Base-by-base conservation (phyloP, 2,888 invertebrate genomes). In the Hybos culiciformis region DNA sequence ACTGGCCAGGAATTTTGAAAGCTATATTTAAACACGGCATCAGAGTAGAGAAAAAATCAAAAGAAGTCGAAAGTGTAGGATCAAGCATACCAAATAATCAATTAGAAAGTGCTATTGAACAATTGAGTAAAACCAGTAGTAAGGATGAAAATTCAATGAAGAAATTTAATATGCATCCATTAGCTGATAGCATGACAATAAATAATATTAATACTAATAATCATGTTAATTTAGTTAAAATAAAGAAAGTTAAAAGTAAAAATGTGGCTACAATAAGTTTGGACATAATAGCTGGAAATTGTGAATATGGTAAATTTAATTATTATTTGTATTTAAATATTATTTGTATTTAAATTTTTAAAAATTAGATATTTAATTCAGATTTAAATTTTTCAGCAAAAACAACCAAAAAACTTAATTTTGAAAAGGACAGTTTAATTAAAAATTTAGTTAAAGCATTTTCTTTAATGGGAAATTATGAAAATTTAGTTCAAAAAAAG, bases 231-330 rank as follows among this genome's bases (percentile, higher is more conserved):
- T 53, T 64, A 37, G 55, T 65, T 33, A 58, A 59, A 4, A 57
- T 67, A 42, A 66, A 65, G 46, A 59, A 59, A 48, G 54, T 60
- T 14, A 60, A 59, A 41, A 43, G 51, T 12, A 58, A 61, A 46
- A 53, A 56, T 49, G 56, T 61, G 57, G 62, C 67, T 50, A 61
- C 67, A 46, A 63, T 69, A 58, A 67, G 66, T 57, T 58, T 68
- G 42, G 53, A 54, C 39, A 53, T 54, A 11, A 44, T 53, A 2
- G 54, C 65, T 38, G 54, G 56, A 57, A 69, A 55, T 31, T 58
- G 67, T 52, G 59, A 47, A 17, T 43, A 47, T 39, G 47, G 50
- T 46, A 46, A 46, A 56, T 58, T 31, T n/a, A 15, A 37, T 12
- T 23, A n/a, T n/a, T n/a, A n/a, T n/a, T n/a, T n/a, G n/a, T n/a